Evolutionary conservation across 2,113 vertebrate genomes (phyloP), one percentile per base, ranked within the genome.

Genomic region (Passer montanus): DNA sequence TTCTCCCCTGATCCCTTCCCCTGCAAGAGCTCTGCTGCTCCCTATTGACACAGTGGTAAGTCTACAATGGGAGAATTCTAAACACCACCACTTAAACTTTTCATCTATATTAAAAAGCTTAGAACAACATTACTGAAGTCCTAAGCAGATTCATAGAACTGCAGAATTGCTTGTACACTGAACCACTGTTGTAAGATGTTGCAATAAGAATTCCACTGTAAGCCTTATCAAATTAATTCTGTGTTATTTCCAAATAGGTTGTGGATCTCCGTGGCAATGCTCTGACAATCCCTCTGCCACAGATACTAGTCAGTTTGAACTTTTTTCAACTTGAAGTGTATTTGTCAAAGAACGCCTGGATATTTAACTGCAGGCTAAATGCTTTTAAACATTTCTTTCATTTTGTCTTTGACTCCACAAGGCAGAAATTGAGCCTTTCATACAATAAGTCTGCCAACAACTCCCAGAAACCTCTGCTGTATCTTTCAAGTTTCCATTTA

Each of bases 191-290:
- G 4, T 39, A 62, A 69, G 30, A 73, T 30, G 21, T 4, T 85
- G 66, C 28, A 59, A 12, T 53, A 79, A 68, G 52, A 26, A 85
- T 46, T 83, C 63, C 27, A 10, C 10, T 66, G 44, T 84, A 58
- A 78, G 8, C 20, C 18, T 79, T 58, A 77, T 18, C 39, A 74
- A 94, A 85, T 68, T 76, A 41, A 88, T 85, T 80, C 56, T 72
- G 33, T 60, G 50, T 67, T 92, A 49, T 84, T 92, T 89, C 68
- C 66, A 62, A 75, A 30, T 26, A 99, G 99, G 96, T 98, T 2
- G 80, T 99, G 60, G 98, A 99, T 93, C 97, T 99, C 95, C 98
- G 98, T 92, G 97, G 92, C 96, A 99, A 99, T 74, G 89, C 95
- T 55, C 79, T 99, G 97, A 97, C 95, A 85, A 95, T 88, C 33